Percentiles rank a stretch among this genome's conserved stretches.
phyloP scores from a whole-genome alignment of 2,113 vertebrate genomes.

The Thermophis baileyi region DNA sequence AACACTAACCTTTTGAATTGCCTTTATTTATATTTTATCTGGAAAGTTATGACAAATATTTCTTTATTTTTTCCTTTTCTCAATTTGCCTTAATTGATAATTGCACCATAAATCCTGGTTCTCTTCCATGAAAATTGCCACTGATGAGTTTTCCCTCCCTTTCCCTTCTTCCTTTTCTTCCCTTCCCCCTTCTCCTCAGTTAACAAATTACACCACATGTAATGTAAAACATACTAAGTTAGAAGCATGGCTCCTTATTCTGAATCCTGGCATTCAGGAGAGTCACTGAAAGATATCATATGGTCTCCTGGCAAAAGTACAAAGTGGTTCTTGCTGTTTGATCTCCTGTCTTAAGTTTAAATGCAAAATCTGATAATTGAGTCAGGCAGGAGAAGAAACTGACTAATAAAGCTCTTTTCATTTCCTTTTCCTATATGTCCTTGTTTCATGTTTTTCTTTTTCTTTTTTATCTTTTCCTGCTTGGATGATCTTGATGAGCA shows the following conservation, averaged over 20 bases:
- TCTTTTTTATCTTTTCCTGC: constrained; percentile 29
- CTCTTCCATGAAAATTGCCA: constrained; percentile 49
- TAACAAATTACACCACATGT: constrained; percentile 65
- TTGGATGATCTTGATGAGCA: constrained; percentile 39
- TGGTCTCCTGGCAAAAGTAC: constrained; percentile 85
- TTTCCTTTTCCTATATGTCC: constrained; percentile 78
- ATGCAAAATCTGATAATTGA: constrained; percentile 83
- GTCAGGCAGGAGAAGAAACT: constrained; percentile 80
- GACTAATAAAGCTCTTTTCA: constrained; percentile 78
- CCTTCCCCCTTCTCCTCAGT: constrained; percentile 32
- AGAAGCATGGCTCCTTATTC: constrained; percentile 64
- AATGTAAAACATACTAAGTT: constrained; percentile 63
- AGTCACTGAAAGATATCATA: constrained; percentile 80
- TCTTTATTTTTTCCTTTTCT: constrained; percentile 47
- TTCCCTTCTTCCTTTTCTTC: neutral
- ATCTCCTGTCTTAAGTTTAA: constrained; percentile 83
- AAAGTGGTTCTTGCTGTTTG: constrained; percentile 79
- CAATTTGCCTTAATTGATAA: constrained; percentile 59
- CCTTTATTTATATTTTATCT: constrained; percentile 54
- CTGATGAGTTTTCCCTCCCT: constrained; percentile 37
- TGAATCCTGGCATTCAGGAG: constrained; percentile 71
- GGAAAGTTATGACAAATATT: constrained; percentile 66
- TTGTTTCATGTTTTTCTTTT: constrained; percentile 66
- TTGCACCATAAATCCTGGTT: constrained; percentile 63
- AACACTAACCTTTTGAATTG: constrained; percentile 26